Conservation (phyloP, 2,888 invertebrate genomes). For the Proisotoma minuta region DNA sequence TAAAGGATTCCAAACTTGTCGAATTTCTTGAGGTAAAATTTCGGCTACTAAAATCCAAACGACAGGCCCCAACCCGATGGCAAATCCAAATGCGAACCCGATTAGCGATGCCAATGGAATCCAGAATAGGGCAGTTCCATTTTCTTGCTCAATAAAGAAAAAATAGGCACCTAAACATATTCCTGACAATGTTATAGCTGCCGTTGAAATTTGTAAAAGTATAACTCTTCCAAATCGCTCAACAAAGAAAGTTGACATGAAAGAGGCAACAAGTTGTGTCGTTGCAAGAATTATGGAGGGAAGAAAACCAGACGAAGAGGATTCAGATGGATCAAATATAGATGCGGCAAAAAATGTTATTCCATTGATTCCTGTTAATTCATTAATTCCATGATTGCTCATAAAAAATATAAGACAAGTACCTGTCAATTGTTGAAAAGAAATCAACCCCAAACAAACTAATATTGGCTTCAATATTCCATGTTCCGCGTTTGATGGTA, state of each 20-base stretch:
- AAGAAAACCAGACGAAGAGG: conserved; percentile 19
- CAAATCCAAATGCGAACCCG: conserved; percentile 34
- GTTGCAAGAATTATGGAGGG: conserved; percentile 37
- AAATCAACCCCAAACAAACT: conserved; percentile 39
- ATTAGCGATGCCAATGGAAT: conserved; percentile 35
- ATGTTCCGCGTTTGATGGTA: conserved; percentile 2
- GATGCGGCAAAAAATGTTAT: conserved; percentile 41
- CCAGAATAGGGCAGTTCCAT: conserved; percentile 10
- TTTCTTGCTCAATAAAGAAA: conserved; percentile 14
- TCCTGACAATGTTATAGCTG: conserved; percentile 22
- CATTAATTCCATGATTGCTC: neutral
- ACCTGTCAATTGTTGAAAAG: conserved; percentile 42
- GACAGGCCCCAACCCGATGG: conserved; percentile 31
- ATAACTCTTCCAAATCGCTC: conserved; percentile 38
- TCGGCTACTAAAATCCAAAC: conserved; percentile 30
- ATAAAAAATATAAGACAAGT: too few relatives aligned
- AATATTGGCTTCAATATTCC: conserved; percentile 20
- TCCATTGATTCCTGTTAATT: conserved; percentile 39
- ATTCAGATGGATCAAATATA: conserved; percentile 33
- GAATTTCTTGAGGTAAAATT: conserved; percentile 21
- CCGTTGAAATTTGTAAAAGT: conserved; percentile 29
- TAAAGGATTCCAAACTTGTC: conserved; percentile 25
- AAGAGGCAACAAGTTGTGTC: conserved; percentile 35
- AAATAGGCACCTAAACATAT: conserved; percentile 29
- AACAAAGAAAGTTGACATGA: conserved; percentile 38